Evolutionary conservation across 2,888 invertebrate species (phyloP).

Genomic region (Chymomyza amoena): DNA sequence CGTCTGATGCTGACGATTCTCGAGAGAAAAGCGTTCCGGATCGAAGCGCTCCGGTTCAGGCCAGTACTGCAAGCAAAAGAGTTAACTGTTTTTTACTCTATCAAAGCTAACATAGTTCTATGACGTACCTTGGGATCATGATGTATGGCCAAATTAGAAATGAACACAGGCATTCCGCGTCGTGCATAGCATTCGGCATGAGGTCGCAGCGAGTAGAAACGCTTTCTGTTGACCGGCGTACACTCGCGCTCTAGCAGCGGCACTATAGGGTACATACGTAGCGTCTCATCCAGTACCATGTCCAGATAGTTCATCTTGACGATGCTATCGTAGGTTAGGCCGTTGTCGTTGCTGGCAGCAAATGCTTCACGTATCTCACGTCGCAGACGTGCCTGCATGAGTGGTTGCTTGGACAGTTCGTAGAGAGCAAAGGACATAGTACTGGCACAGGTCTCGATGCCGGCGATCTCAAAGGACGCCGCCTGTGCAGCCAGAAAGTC

Average conservation of each 20-base stretch:
- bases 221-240: conserved; percentile 69
- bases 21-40: conserved; percentile 75
- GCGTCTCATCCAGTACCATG: conserved; percentile 78
- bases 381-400: conserved; percentile 77
- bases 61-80: conserved; percentile 65
- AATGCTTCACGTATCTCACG: conserved; percentile 77
- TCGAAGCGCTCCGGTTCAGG: conserved; percentile 76
- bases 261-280: conserved; percentile 77
- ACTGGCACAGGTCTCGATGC: conserved; percentile 77
- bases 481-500: conserved; percentile 77
- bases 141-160: conserved; percentile 77
- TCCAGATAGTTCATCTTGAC: conserved; percentile 78
- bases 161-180: conserved; percentile 76
- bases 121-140: conserved; percentile 75
- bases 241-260: conserved; percentile 77
- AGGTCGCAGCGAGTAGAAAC: conserved; percentile 74
- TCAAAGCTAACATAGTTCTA: not conserved
- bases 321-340: conserved; percentile 77
- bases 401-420: conserved; percentile 78
- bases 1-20: conserved; percentile 63
- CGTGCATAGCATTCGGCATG: conserved; percentile 74
- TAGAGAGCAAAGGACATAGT: conserved; percentile 79
- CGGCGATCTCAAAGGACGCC: conserved; percentile 76
- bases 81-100: too few species aligned
- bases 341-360: conserved; percentile 38